Evolutionary conservation across 2,797 vertebrate genomes (phyloP).

Genomic region (Xiphorhynchus erythropygius): DNA sequence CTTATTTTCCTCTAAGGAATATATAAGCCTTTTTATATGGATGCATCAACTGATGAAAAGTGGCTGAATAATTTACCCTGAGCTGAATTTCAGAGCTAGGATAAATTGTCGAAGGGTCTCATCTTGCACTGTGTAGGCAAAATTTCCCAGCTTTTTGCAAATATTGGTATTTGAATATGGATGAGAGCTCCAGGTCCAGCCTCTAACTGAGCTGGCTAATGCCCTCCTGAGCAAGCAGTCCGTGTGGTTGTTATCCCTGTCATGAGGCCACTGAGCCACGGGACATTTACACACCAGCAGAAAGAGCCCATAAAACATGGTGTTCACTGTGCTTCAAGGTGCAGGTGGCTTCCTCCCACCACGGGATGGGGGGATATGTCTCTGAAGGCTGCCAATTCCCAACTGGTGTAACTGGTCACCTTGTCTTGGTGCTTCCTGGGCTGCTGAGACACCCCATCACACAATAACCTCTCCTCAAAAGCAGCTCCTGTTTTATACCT

Average conservation of each 20-base stretch:
- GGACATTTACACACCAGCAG: neutral
- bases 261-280: neutral
- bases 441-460: accelerated
- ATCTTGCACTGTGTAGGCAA: neutral
- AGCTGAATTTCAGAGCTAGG: neutral
- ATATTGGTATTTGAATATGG: neutral
- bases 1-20: neutral
- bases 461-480: neutral
- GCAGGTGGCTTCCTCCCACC: neutral
- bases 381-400: neutral
- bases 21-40: neutral
- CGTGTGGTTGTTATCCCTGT: accelerated
- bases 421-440: neutral
- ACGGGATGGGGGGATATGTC: neutral
- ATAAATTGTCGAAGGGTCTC: neutral
- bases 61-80: neutral
- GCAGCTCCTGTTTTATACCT: accelerated
- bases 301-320: accelerated
- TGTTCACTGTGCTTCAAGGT: neutral
- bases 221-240: neutral
- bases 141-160: neutral
- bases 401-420: neutral
- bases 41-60: neutral
- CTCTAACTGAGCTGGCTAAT: neutral
- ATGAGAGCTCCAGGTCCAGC: neutral